Conservation (phyloP, 2,797 vertebrate species). For the Sebastes diploproa region DNA sequence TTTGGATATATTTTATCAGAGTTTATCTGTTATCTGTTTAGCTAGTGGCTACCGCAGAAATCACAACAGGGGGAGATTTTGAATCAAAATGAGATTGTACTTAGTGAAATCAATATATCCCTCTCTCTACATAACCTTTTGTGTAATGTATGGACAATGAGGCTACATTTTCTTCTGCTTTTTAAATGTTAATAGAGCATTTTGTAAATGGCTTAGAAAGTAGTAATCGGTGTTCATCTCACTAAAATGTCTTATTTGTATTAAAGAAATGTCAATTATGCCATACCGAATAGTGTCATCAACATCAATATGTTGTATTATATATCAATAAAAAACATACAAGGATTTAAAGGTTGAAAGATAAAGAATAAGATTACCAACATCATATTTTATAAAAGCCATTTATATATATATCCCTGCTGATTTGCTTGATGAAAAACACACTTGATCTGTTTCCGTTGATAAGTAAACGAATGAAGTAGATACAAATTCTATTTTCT, state of each 20-base stretch:
- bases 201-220: slow-evolving; percentile 75
- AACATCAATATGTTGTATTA: slow-evolving; percentile 71
- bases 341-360: slow-evolving; percentile 71
- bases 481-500: slow-evolving; percentile 78
- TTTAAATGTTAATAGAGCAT: slow-evolving; percentile 86
- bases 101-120: slow-evolving; percentile 80
- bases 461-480: slow-evolving; percentile 73
- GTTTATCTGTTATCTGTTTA: slow-evolving; percentile 86
- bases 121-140: slow-evolving; percentile 78
- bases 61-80: slow-evolving; percentile 72
- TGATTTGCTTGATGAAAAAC: slow-evolving; percentile 58
- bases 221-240: slow-evolving; percentile 68
- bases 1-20: slow-evolving; percentile 87
- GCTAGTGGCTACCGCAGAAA: slow-evolving; percentile 80
- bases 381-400: slow-evolving; percentile 60
- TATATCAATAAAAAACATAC: slow-evolving; percentile 62
- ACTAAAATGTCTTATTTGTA: slow-evolving; percentile 73
- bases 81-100: slow-evolving; percentile 79
- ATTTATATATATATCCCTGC: slow-evolving; percentile 31
- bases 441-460: slow-evolving; percentile 38
- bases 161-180: slow-evolving; percentile 67
- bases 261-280: slow-evolving; percentile 82
- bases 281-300: slow-evolving; percentile 62
- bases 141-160: slow-evolving; percentile 69
- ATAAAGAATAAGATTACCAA: slow-evolving; percentile 59